Percentiles rank a stretch among this genome's conserved stretches.
Evolutionary conservation across 2,113 vertebrate genomes (phyloP).

Genomic region (Syrrhaptes paradoxus): DNA sequence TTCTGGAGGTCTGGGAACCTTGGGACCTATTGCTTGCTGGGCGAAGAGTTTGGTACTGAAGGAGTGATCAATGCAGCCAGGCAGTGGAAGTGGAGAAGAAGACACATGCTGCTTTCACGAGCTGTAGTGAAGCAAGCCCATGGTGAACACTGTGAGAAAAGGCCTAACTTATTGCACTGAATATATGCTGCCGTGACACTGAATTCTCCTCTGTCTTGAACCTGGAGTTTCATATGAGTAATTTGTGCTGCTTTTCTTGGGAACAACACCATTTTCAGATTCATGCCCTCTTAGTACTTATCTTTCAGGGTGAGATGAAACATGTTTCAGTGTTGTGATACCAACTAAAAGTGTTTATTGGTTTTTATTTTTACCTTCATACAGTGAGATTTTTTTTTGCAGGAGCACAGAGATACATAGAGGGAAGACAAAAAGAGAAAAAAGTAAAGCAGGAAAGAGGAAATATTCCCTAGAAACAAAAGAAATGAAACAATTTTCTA

Average conservation of each 20-base stretch:
- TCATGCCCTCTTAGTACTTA: background rate
- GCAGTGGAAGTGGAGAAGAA: background rate
- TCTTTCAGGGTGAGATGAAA: background rate
- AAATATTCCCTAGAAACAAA: background rate
- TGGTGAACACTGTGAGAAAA: background rate
- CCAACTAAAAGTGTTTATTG: background rate
- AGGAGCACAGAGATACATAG: background rate
- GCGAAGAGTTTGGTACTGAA: background rate
- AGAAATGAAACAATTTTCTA: background rate
- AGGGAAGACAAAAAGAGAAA: background rate
- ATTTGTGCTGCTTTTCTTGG: background rate
- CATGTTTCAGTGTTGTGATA: background rate
- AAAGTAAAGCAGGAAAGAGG: background rate
- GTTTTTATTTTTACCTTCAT: background rate
- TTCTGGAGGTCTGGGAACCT: background rate
- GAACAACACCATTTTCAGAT: background rate
- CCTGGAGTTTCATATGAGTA: background rate
- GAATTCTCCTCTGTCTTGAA: background rate
- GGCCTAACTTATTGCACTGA: background rate
- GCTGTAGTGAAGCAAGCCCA: background rate
- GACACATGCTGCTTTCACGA: background rate
- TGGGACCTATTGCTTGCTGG: rapidly evolving
- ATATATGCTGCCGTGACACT: background rate
- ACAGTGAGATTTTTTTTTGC: background rate
- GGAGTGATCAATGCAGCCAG: background rate